These are phyloP conservation scores for Echeneis naucrates DNA, from an alignment of 2,797 vertebrate species.

Conservation along the genomic window DNA sequence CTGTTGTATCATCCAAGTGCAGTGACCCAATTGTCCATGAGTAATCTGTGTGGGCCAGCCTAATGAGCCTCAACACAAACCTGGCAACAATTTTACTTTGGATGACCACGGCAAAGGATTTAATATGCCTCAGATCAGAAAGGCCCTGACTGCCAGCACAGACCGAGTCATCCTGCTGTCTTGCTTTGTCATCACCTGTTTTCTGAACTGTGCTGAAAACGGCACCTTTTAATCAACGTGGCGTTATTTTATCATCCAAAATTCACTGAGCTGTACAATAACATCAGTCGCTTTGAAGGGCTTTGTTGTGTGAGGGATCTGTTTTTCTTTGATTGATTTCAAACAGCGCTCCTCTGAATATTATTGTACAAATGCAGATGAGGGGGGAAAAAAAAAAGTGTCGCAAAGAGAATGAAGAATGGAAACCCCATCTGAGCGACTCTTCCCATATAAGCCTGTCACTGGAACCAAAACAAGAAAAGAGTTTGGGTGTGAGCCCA, in stretches of 20 bases:
- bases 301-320: constrained; percentile 59
- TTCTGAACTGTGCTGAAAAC: constrained; percentile 39
- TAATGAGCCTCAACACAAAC: constrained; percentile 66
- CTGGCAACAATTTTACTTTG: constrained; percentile 58
- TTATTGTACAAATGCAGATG: constrained; percentile 46
- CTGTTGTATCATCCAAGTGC: constrained; percentile 52
- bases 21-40: constrained; percentile 63
- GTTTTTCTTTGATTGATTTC: constrained; percentile 55
- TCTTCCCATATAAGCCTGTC: constrained; percentile 62
- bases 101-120: constrained; percentile 65
- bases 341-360: constrained; percentile 46
- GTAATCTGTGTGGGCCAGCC: constrained; percentile 48
- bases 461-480: constrained; percentile 71
- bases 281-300: constrained; percentile 57
- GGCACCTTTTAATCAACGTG: constrained; percentile 36
- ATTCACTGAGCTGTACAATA: constrained; percentile 51
- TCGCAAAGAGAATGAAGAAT: constrained; percentile 49
- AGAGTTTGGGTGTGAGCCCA: constrained; percentile 75
- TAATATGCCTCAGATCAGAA: constrained; percentile 64
- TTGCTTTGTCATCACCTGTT: constrained; percentile 55
- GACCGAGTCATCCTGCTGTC: constrained; percentile 65
- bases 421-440: constrained; percentile 56
- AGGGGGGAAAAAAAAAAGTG: constrained; percentile 15
- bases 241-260: constrained; percentile 59
- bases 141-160: constrained; percentile 43